Percentiles rank a stretch among this genome's conserved stretches.
Evolutionary conservation across 2,888 invertebrate genomes (phyloP).

Genomic region (Tetranychus truncatus): DNA sequence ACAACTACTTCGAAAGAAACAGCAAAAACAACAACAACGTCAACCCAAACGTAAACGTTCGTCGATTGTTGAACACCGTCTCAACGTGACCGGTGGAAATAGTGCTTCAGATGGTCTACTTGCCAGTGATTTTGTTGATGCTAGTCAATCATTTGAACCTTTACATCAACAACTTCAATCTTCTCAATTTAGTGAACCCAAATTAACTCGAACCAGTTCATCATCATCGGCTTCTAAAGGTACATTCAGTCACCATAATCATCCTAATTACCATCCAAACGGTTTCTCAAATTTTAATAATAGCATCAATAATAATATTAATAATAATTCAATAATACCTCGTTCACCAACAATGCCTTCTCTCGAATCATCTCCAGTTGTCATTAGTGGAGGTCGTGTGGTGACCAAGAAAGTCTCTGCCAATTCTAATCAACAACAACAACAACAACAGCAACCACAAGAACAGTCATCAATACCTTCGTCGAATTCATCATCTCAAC

Average conservation of each 20-base stretch:
- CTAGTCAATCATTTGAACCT: neutral
- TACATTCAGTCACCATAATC: neutral
- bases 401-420: neutral
- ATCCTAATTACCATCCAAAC: neutral
- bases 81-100: neutral
- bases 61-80: neutral
- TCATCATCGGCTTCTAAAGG: neutral
- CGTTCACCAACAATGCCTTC: slow-evolving; percentile 11
- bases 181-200: neutral
- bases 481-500: neutral
- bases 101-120: neutral
- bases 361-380: slow-evolving; percentile 3
- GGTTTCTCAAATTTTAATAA: neutral
- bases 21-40: neutral
- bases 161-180: slow-evolving; percentile 12
- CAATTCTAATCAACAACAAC: neutral
- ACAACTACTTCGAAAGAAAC: neutral
- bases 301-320: neutral
- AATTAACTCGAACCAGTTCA: slow-evolving; percentile 1
- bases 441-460: neutral
- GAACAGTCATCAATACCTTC: neutral
- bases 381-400: neutral
- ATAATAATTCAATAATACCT: slow-evolving; percentile 5
- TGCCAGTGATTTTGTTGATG: neutral
- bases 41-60: slow-evolving; percentile 4